These are phyloP conservation scores for Sebastes paucispinis DNA, from an alignment of 2,797 vertebrate genomes.

Conservation along the genomic window DNA sequence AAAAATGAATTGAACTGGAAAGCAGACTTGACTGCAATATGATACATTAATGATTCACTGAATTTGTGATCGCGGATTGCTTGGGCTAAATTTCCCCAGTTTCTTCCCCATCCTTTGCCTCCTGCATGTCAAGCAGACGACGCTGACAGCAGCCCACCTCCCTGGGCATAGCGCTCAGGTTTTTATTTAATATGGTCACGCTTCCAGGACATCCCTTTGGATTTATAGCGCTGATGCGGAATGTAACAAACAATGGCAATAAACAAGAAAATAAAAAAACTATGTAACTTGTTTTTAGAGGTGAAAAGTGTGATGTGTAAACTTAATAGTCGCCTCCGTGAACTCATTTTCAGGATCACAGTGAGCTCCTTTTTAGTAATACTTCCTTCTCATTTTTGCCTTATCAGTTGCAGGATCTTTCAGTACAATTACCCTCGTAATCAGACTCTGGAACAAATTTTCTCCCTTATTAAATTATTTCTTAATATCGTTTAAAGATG, in stretches of 20 bases:
- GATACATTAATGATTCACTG: slow-evolving; percentile 70
- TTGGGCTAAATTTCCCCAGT: slow-evolving; percentile 67
- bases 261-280: slow-evolving; percentile 44
- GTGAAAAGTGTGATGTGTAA: slow-evolving; percentile 14
- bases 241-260: slow-evolving; percentile 39
- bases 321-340: not conserved
- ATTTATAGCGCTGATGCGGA: slow-evolving; percentile 21
- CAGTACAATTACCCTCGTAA: slow-evolving; percentile 8
- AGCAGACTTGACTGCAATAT: slow-evolving; percentile 59
- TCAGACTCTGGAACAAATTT: slow-evolving; percentile 18
- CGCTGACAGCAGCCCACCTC: slow-evolving; percentile 35
- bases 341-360: slow-evolving; percentile 16
- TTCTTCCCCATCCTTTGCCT: slow-evolving; percentile 38
- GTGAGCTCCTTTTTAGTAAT: not conserved
- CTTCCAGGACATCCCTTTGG: slow-evolving; percentile 38
- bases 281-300: slow-evolving; percentile 34
- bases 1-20: slow-evolving; percentile 65
- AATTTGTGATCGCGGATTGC: slow-evolving; percentile 58
- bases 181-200: slow-evolving; percentile 65
- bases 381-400: not conserved
- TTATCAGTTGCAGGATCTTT: slow-evolving; percentile 24
- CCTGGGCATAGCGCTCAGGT: slow-evolving; percentile 17
- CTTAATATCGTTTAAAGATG: slow-evolving; percentile 20
- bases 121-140: slow-evolving; percentile 62
- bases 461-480: slow-evolving; percentile 18